Evolutionary conservation across 1,140 invertebrate genomes (phyloP), one percentile per base, ranked within the genome.

Genomic region (Drosophila nigrodunni): DNA sequence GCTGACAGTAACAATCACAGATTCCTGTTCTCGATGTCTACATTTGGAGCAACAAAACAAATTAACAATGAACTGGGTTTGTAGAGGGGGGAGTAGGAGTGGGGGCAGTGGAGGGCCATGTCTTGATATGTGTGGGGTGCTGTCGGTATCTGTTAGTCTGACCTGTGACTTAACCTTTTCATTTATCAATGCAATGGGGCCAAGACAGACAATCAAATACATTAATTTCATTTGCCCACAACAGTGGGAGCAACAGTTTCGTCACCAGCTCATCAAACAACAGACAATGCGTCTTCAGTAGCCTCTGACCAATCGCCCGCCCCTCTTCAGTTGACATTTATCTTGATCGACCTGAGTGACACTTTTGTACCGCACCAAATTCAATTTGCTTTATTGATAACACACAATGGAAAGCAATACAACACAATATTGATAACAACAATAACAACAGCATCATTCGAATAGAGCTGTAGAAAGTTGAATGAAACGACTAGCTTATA

Each of bases 381-480:
- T 87, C 83, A 87, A 87, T 88, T 88, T 87, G 83, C 80, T 87
- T 80, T 87, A 87, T 87, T 80, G 83, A 80, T 89, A 80, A 64
- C 82, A 69, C 69, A 88, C 79, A 87, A 88, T 88, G 66, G 67
- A 71, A 71, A 60, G 49, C 52, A 64, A 71, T 58, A 71, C 50
- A 74, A 78, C 62, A 86, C 77, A 86, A 66, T 78, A 79, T 76
- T 66, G 62, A 62, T 57, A 60, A 59, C 60, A 59, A 58, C 59
- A 70, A 54, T 50, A 2, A 43, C 10, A 39, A 39, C 37, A 39
- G 10, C 7, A 39, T 3, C 37, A 39, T 9, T 39, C 2, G 25
- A 6, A 30, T 30, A 30, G 25, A 30, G 25, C 25, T 30, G 25
- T 30, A 30, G 6, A 30, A 0, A 30, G 25, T 30, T 30, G 25